Base-by-base conservation (phyloP, 1,140 invertebrate genomes). In the Thaumetopoea pityocampa region DNA sequence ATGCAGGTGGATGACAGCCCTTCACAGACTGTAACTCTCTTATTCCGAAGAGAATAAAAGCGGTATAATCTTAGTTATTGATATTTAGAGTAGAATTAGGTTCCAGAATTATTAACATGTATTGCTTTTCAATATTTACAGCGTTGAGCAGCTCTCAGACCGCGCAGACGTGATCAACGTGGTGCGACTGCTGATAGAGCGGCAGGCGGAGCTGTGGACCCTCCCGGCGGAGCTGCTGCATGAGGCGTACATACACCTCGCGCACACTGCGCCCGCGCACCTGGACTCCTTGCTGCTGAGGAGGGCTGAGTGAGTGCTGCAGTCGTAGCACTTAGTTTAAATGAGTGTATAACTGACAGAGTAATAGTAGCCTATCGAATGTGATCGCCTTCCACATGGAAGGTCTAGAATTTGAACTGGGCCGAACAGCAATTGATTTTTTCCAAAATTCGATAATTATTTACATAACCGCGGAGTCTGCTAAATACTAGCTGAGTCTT, bases 81-180 rank as follows among this genome's bases (percentile, higher is more conserved):
- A n/a, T n/a, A n/a, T n/a, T n/a, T n/a, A n/a, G n/a, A n/a, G n/a
- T n/a, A n/a, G n/a, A n/a, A n/a, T n/a, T n/a, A n/a, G n/a, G n/a
- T n/a, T 24, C 5, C n/a, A 24, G 3, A 3, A 8, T 3, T 24
- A 8, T 1, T 24, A 9, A 35, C 5, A n/a, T 5, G n/a, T 4
- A 0, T 17, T 2, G n/a, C n/a, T 16, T 18, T 6, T 22, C 1
- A 3, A 1, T 12, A 10, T 24, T 46, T 70, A 8, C 53, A 89
- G 87, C 60, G 87, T 88, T 4, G 91, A 93, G 48, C 87, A 92
- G 56, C 88, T 93, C 1, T 92, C 93, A 55, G 94, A 96, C 67
- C 86, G 94, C 7, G 90, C 92, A 42, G 95, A 97, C 68, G 92
- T 96, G 12, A 97, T 97, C 65, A 95, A 95, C 70, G 94, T 96